Evolutionary conservation across 2,113 vertebrate genomes (phyloP).

Genomic region (human (Homo sapiens)): DNA sequence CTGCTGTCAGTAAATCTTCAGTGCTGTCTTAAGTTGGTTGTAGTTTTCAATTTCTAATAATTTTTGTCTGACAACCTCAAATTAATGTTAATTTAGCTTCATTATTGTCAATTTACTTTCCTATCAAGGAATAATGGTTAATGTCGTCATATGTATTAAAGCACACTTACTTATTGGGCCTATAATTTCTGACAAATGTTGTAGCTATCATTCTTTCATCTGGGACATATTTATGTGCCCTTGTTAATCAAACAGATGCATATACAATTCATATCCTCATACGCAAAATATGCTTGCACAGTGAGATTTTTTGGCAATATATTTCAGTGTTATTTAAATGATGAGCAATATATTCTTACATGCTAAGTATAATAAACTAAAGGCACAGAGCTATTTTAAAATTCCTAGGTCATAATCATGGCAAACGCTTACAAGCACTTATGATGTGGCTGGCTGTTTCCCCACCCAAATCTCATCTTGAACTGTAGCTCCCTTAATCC

Average conservation of each 20-base stretch:
- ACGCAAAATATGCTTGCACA: fast-evolving
- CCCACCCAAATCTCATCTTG: no score
- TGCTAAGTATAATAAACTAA: neutral
- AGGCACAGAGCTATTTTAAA: neutral
- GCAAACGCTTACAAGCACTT: neutral
- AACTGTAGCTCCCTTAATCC: no score
- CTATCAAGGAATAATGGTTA: no score
- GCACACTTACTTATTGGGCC: fast-evolving
- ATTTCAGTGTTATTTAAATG: neutral
- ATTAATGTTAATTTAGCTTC: neutral
- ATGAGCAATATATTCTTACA: neutral
- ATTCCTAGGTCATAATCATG: neutral
- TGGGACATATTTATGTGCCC: neutral
- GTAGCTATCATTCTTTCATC: neutral
- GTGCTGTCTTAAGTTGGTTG: fast-evolving
- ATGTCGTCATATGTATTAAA: fast-evolving
- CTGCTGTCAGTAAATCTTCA: fast-evolving
- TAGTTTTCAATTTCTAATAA: fast-evolving
- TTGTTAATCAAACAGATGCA: neutral
- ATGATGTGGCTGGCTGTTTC: no score
- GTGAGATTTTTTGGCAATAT: neutral
- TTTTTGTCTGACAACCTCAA: neutral
- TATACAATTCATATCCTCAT: fast-evolving
- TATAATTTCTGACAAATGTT: neutral
- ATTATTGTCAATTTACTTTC: neutral